These are phyloP conservation scores for Euura saliciscinereae DNA, from an alignment of 1,140 invertebrate species.

Conservation along the genomic window DNA sequence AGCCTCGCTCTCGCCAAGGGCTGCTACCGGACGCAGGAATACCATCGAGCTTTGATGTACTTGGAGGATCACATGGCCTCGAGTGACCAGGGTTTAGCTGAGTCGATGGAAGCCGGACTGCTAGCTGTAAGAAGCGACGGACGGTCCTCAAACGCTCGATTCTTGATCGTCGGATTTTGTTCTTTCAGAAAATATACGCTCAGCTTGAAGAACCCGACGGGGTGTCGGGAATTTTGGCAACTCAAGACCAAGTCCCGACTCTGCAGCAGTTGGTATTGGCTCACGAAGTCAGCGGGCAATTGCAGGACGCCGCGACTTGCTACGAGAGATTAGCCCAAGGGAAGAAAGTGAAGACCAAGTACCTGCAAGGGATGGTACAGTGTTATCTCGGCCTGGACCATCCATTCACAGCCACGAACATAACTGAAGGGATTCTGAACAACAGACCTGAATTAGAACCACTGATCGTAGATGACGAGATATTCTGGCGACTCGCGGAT, in stretches of 20 bases:
- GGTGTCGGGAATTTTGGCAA: constrained; percentile 72
- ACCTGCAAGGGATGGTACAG: constrained; percentile 71
- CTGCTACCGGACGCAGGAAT: constrained; percentile 75
- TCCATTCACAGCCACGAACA: constrained; percentile 75
- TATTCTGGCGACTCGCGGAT: constrained; percentile 84
- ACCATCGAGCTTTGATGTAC: constrained; percentile 75
- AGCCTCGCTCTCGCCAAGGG: constrained; percentile 71
- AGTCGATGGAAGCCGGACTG: constrained; percentile 60
- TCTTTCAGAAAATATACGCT: constrained; percentile 76
- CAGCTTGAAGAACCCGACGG: constrained; percentile 78
- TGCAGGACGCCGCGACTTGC: constrained; percentile 74
- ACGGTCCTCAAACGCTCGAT: background rate
- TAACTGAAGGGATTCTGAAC: constrained; percentile 65
- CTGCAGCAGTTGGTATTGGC: constrained; percentile 74
- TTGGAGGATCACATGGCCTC: constrained; percentile 73
- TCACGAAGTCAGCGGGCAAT: constrained; percentile 74
- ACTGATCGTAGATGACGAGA: constrained; percentile 74
- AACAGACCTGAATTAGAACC: constrained; percentile 51
- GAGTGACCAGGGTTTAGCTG: constrained; percentile 63
- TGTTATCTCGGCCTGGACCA: constrained; percentile 79
- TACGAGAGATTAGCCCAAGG: constrained; percentile 74
- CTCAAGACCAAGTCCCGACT: constrained; percentile 70
- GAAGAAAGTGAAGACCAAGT: constrained; percentile 61
- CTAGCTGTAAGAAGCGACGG: constrained; percentile 40
- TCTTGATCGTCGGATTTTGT: constrained; percentile 25